A percentile compares a stretch with the other conserved stretches of the same genome.
phyloP scores from a whole-genome alignment of 2,797 vertebrate species.

The Sciurus carolinensis region DNA sequence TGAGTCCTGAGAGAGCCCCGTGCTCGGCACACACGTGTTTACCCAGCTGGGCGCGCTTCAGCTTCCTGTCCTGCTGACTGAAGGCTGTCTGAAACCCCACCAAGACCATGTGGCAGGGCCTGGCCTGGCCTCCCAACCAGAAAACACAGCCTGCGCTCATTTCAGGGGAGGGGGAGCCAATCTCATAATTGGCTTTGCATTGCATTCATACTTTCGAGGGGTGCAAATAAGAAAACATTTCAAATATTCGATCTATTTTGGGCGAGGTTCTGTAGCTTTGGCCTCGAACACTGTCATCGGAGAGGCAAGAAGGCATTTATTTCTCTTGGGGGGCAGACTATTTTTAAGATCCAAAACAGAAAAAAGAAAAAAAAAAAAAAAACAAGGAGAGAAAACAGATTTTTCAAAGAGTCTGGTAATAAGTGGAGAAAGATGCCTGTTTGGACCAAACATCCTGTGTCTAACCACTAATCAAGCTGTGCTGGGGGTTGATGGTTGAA shows the following conservation, averaged over 20 bases:
- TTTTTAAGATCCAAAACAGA: slow-evolving; percentile 54
- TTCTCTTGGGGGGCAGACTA: slow-evolving; percentile 59
- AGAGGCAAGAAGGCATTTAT: slow-evolving; percentile 63
- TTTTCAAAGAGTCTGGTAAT: slow-evolving; percentile 39
- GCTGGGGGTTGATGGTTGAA: not conserved
- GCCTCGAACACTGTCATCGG: slow-evolving; percentile 68
- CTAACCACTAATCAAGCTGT: not conserved
- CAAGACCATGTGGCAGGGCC: slow-evolving; percentile 37
- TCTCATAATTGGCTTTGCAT: slow-evolving; percentile 83
- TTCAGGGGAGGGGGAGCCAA: slow-evolving; percentile 6
- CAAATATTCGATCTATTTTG: slow-evolving; percentile 85
- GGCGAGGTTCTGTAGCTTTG: slow-evolving; percentile 82
- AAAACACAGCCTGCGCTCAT: slow-evolving; percentile 68
- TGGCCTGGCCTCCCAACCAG: slow-evolving; percentile 9
- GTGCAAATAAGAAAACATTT: slow-evolving; percentile 84
- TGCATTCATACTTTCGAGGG: slow-evolving; percentile 82
- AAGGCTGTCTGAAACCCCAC: slow-evolving; percentile 57
- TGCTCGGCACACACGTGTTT: not conserved
- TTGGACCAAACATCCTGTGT: not conserved
- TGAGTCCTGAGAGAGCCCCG: not conserved
- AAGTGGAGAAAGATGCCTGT: not conserved
- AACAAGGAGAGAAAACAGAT: slow-evolving; percentile 41
- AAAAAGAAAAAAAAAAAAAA: not conserved
- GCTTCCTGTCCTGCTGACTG: not conserved
- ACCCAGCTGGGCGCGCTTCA: not conserved